Percentiles rank a stretch among this genome's conserved stretches.
Evolutionary conservation across 2,797 vertebrate genomes (phyloP).

Genomic region (Podarcis siculus): DNA sequence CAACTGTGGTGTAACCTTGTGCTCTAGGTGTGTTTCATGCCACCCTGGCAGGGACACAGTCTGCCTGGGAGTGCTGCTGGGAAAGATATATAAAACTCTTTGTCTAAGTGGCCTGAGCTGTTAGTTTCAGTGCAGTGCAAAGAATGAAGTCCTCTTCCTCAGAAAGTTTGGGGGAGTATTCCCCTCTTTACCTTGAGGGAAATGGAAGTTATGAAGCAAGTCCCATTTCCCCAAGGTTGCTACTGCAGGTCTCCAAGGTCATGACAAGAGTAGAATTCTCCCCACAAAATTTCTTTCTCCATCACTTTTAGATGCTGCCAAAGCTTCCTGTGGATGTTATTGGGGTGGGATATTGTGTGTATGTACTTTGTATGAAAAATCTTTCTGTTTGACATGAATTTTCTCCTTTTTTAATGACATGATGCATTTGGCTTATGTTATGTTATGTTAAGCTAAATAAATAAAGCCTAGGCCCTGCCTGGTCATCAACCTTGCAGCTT

Average conservation of each 20-base stretch:
- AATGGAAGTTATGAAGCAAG: no score
- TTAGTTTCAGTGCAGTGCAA: not conserved
- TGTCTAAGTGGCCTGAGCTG: not conserved
- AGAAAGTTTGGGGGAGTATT: not conserved
- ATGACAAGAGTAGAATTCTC: not conserved
- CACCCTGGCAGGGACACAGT: not conserved
- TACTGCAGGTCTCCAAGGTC: not conserved
- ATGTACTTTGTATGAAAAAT: no score
- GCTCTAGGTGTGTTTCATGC: not conserved
- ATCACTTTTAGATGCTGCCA: not conserved
- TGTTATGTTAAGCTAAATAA: no score
- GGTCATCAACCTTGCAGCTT: no score
- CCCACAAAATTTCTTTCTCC: not conserved
- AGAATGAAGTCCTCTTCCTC: not conserved
- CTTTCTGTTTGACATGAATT: no score
- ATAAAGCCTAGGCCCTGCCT: no score
- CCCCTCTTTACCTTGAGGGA: not conserved
- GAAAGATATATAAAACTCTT: not conserved
- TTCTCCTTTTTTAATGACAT: no score
- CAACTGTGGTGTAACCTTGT: no score
- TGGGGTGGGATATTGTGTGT: not conserved
- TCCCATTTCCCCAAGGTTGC: not conserved
- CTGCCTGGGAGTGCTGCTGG: not conserved
- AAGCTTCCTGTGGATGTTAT: not conserved
- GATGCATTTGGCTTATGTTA: no score